These are phyloP conservation scores for Rhabdophis nuchalis DNA, from an alignment of 2,797 vertebrate genomes.

Conservation along the genomic window DNA sequence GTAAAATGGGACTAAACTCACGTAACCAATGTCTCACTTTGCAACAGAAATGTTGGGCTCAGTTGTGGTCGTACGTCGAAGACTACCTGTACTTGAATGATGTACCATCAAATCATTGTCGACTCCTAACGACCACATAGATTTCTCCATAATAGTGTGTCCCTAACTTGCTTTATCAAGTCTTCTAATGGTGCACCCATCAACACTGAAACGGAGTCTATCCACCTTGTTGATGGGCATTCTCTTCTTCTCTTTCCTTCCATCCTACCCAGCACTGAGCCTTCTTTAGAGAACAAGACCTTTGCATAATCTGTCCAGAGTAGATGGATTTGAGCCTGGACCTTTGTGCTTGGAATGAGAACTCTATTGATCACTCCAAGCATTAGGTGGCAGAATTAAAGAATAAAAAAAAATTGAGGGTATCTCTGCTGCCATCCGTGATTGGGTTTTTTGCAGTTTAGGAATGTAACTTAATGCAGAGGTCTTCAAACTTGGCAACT, in stretches of 20 bases:
- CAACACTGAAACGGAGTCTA: background rate
- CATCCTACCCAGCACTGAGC: background rate
- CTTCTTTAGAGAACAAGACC: background rate
- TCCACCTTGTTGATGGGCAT: background rate
- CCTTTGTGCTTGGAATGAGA: background rate
- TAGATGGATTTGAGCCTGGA: background rate
- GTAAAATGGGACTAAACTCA: background rate
- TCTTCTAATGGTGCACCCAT: background rate
- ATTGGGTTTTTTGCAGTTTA: background rate
- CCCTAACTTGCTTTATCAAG: background rate
- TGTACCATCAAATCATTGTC: background rate
- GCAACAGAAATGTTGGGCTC: background rate
- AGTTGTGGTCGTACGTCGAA: background rate
- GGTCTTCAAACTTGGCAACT: too few relatives aligned
- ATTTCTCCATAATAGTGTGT: background rate
- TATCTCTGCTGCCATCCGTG: background rate
- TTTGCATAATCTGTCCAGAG: background rate
- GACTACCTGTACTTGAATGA: background rate
- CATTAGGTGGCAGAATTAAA: background rate
- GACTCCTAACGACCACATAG: background rate
- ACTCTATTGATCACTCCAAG: background rate
- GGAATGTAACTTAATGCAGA: background rate
- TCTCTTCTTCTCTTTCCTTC: background rate
- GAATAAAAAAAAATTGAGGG: background rate
- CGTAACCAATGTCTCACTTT: background rate